Base-by-base conservation (phyloP, 2,797 vertebrate species). In the Acanthiza pusilla region DNA sequence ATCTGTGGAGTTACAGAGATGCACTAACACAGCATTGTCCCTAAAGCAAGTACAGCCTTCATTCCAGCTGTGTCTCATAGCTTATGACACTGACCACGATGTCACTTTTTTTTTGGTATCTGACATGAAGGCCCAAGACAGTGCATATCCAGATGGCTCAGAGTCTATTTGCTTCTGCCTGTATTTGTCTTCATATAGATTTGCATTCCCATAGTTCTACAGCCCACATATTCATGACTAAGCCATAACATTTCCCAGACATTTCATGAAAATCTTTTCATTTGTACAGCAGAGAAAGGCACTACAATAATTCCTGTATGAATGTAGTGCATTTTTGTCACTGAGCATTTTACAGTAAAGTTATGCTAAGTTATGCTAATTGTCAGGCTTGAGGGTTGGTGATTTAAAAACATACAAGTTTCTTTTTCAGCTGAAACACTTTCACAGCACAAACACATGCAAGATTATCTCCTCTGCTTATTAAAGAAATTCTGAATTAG, bases 341-440 rank as follows among this genome's bases (percentile, higher is more conserved):
- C 63, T 60, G 60, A 91, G 45, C 40, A 50, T 85, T 93, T 89
- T 74, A 77, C 61, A 85, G 71, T 43, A 71, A 95, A 93, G 88
- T 89, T 94, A 96, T 95, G 93, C 75, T 89, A 96, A 93, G 12
- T 91, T 92, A 96, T 96, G 91, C 57, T 91, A 92, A 96, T 88
- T 94, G 62, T 68, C n/a, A 66, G 62, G 57, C 70, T 86, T 68
- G 43, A 43, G 47, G 68, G 50, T 27, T 92, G 73, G 42, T 78
- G 79, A 80, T 92, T 91, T 77, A 75, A 87, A 94, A 94, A 82
- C 34, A 89, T 45, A 36, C 51, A 89, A 57, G 51, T 78, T 75
- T 36, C 43, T 72, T 85, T 91, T 77, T 85, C 54, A 80, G 63
- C 42, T 80, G 75, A 77, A 91, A 91, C 34, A 79, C 23, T 75